phyloP scores from a whole-genome alignment of 2,797 vertebrate species.

The Neomorphus geoffroyi region DNA sequence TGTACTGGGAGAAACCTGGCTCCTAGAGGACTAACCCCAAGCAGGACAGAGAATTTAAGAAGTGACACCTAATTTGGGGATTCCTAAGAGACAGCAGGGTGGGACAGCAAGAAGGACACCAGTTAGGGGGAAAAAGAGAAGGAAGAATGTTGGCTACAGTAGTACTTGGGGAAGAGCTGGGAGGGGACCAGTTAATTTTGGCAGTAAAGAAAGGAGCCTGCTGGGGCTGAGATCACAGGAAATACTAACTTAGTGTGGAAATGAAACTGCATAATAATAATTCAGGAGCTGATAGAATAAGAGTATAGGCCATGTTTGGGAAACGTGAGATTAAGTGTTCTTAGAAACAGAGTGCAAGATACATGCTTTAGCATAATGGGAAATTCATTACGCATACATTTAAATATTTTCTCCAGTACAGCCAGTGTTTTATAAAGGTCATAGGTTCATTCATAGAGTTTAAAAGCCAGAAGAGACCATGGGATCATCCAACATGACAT shows the following conservation, averaged over 20 bases:
- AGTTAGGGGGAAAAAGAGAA: background rate
- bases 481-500: background rate
- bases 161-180: background rate
- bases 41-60: background rate
- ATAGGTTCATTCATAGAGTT: background rate
- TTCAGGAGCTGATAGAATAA: background rate
- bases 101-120: background rate
- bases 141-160: background rate
- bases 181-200: background rate
- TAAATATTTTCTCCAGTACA: background rate
- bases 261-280: background rate
- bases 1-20: background rate
- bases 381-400: conserved; percentile 6
- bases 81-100: background rate
- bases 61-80: background rate
- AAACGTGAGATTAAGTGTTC: background rate
- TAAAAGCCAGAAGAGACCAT: background rate
- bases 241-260: background rate
- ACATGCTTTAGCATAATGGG: background rate
- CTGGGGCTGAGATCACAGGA: background rate
- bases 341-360: conserved; percentile 9
- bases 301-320: background rate
- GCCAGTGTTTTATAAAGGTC: conserved; percentile 6
- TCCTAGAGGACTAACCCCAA: background rate
- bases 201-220: background rate